Percentiles rank a stretch among this genome's conserved stretches.
These are phyloP conservation scores for Fratercula arctica DNA, from an alignment of 2,797 vertebrate species.

Conservation along the genomic window DNA sequence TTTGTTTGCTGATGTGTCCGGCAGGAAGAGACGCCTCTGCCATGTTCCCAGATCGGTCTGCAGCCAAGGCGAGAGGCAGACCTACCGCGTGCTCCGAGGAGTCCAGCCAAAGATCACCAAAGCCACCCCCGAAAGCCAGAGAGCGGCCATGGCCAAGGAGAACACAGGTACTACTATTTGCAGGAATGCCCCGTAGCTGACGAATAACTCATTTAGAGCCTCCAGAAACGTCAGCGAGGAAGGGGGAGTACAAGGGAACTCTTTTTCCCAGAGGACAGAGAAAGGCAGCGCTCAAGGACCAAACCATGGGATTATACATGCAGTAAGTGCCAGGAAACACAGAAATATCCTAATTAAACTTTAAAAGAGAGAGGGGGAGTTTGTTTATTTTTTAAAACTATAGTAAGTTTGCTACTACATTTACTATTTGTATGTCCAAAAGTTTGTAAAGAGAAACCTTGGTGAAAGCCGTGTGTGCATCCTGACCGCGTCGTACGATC, in stretches of 20 bases:
- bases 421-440: background rate
- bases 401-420: background rate
- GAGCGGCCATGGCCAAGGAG: rapidly evolving
- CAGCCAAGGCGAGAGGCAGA: background rate
- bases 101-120: background rate
- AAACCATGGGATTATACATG: rapidly evolving
- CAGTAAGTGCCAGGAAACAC: background rate
- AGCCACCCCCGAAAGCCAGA: background rate
- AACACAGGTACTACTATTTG: rapidly evolving
- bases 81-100: rapidly evolving
- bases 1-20: rapidly evolving
- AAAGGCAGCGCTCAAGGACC: background rate
- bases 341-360: background rate
- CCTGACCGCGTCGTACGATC: rapidly evolving
- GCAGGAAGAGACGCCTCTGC: background rate
- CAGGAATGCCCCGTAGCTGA: background rate
- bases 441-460: background rate
- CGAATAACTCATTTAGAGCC: background rate
- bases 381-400: background rate
- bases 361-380: background rate
- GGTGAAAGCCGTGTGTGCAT: rapidly evolving
- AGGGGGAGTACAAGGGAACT: background rate
- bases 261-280: background rate
- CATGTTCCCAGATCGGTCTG: background rate
- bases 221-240: background rate